Evolutionary conservation across 2,113 vertebrate species (phyloP).

Genomic region (Protobothrops flavoviridis): DNA sequence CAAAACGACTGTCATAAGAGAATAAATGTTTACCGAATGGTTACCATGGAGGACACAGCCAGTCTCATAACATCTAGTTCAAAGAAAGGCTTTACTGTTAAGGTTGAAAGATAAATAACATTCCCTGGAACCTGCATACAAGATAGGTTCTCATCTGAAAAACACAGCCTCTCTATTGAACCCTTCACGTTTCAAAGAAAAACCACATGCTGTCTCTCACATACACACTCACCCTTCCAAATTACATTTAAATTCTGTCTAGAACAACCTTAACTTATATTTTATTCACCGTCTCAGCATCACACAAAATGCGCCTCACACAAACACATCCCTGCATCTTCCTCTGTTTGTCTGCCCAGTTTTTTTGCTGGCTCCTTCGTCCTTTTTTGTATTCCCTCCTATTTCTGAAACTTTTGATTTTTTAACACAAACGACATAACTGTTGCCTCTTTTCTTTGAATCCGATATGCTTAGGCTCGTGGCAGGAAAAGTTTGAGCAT

Average conservation of each 20-base stretch:
- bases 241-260: background rate
- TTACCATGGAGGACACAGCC: background rate
- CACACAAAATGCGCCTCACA: background rate
- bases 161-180: background rate
- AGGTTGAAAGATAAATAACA: background rate
- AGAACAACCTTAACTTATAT: background rate
- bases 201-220: background rate
- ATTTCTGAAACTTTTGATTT: background rate
- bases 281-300: background rate
- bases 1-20: background rate
- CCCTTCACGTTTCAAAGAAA: background rate
- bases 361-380: background rate
- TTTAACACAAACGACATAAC: background rate
- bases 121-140: background rate
- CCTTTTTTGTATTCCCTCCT: background rate
- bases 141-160: background rate
- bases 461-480: background rate
- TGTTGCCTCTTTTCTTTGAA: background rate
- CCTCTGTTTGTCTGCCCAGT: background rate
- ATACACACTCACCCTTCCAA: background rate
- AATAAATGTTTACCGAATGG: background rate
- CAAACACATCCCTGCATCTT: background rate
- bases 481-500: background rate
- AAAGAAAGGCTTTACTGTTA: background rate
- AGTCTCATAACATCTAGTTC: background rate